phyloP scores from a whole-genome alignment of 2,797 vertebrate species.

The Amniataba percoides region DNA sequence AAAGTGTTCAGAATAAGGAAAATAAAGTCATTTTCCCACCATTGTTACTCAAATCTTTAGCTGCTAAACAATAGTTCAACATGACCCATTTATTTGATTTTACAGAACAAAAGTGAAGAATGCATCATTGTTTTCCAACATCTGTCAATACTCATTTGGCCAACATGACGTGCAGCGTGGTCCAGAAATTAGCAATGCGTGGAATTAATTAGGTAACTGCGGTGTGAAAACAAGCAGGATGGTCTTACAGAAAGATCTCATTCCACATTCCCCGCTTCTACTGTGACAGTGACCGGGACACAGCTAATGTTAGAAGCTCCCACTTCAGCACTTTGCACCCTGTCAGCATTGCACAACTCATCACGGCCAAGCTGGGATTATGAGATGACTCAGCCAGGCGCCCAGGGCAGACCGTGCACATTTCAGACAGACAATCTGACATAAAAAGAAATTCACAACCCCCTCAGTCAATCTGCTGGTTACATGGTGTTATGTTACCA shows the following conservation, averaged over 20 bases:
- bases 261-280: slow-evolving; percentile 73
- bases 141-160: slow-evolving; percentile 25
- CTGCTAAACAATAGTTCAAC: neutral
- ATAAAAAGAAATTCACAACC: slow-evolving; percentile 27
- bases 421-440: slow-evolving; percentile 35
- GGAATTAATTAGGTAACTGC: slow-evolving; percentile 54
- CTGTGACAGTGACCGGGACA: slow-evolving; percentile 66
- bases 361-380: slow-evolving; percentile 44
- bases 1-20: neutral
- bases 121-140: slow-evolving; percentile 7
- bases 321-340: slow-evolving; percentile 75
- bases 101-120: neutral
- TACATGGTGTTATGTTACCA: slow-evolving; percentile 9
- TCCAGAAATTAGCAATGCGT: slow-evolving; percentile 33
- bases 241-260: slow-evolving; percentile 66
- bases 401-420: slow-evolving; percentile 4
- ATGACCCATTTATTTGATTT: slow-evolving; percentile 10
- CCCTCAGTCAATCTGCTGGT: slow-evolving; percentile 1
- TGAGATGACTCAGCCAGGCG: slow-evolving; percentile 56
- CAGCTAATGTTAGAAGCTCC: slow-evolving; percentile 81
- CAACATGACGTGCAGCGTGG: slow-evolving; percentile 5
- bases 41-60: slow-evolving; percentile 4
- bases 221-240: slow-evolving; percentile 55
- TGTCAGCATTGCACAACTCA: slow-evolving; percentile 69
- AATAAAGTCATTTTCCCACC: neutral